These are phyloP conservation scores for Himalopsyche tibetana DNA, from an alignment of 2,888 invertebrate genomes.

Conservation along the genomic window DNA sequence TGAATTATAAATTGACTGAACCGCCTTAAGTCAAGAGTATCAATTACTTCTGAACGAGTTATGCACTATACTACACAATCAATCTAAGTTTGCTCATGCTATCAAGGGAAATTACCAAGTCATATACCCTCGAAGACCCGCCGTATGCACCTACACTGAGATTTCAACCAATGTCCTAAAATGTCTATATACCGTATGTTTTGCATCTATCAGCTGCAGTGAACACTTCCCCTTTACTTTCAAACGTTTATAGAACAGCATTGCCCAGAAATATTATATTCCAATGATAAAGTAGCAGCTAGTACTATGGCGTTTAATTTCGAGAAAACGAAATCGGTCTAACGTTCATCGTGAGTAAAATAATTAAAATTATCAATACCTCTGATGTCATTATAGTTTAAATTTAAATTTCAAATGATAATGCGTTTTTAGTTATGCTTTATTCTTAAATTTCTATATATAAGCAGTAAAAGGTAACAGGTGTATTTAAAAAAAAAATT, in stretches of 20 bases:
- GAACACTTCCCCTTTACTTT: neutral
- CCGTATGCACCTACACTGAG: neutral
- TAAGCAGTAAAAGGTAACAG: too few relatives aligned
- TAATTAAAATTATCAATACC: too few relatives aligned
- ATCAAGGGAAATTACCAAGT: conserved; percentile 22
- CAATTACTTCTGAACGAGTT: conserved; percentile 35
- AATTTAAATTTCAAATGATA: too few relatives aligned
- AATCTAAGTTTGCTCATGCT: conserved; percentile 5
- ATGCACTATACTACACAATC: conserved; percentile 20
- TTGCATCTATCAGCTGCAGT: neutral
- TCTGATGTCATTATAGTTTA: too few relatives aligned
- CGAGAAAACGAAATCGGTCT: too few relatives aligned
- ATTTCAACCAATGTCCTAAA: neutral
- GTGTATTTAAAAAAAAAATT: too few relatives aligned
- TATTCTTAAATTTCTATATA: too few relatives aligned
- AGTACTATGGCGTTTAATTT: neutral
- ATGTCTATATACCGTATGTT: neutral
- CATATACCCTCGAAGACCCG: neutral
- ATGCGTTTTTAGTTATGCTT: too few relatives aligned
- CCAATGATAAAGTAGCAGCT: conserved; percentile 51
- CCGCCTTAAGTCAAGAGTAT: conserved; percentile 38
- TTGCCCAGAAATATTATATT: conserved; percentile 44
- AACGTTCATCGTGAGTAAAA: too few relatives aligned
- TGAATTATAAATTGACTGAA: conserved; percentile 24
- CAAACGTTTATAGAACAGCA: neutral